phyloP scores from a whole-genome alignment of 35 echinoderm and acorn worm species.

The Lytechinus pictus region DNA sequence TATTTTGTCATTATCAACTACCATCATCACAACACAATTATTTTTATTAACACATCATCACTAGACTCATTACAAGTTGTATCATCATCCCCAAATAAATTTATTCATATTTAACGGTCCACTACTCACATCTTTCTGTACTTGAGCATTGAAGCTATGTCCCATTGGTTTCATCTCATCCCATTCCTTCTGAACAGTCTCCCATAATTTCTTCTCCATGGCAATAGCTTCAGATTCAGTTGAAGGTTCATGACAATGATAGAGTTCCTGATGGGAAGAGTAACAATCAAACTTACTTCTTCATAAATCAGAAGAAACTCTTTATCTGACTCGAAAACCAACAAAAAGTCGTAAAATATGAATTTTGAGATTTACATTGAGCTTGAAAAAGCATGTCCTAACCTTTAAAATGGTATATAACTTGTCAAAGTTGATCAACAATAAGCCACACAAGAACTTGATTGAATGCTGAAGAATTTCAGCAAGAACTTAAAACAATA shows the following conservation, averaged over 20 bases:
- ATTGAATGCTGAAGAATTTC: no score
- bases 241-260: conserved; percentile 68
- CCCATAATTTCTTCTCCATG: conserved; percentile 88
- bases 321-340: neutral
- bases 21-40: neutral
- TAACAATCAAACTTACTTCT: neutral
- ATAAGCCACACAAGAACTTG: no score
- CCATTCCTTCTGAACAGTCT: conserved; percentile 81
- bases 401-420: no score
- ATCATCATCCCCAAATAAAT: neutral
- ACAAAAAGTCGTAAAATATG: no score
- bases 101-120: neutral
- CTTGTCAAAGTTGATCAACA: no score
- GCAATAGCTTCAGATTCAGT: conserved; percentile 71
- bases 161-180: conserved; percentile 64
- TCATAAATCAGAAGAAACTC: neutral
- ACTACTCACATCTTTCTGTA: conserved; percentile 96
- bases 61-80: neutral
- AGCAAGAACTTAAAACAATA: no score
- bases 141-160: conserved; percentile 76
- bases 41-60: neutral
- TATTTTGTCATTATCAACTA: neutral
- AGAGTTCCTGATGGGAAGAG: conserved; percentile 66
- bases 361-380: no score
- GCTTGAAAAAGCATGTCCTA: no score